Conservation (phyloP, 1,140 invertebrate genomes). For the Cydia fagiglandana region DNA sequence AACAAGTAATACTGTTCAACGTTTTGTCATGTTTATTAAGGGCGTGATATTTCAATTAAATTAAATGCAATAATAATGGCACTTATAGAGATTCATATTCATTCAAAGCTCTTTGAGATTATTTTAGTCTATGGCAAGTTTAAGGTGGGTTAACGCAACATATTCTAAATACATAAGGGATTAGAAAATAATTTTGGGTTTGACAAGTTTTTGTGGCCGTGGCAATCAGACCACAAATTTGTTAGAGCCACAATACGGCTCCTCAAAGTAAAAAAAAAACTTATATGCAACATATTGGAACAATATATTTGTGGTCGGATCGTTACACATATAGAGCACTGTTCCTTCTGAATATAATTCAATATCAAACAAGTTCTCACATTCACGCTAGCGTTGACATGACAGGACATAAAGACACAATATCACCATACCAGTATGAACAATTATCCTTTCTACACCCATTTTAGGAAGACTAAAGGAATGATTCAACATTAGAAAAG, state of each 20-base stretch:
- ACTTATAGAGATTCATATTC: conserved; percentile 8
- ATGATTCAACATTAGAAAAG: neutral
- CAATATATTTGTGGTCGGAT: neutral
- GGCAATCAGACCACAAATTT: neutral
- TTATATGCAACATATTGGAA: neutral
- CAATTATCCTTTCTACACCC: neutral
- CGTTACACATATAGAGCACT: neutral
- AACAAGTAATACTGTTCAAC: neutral
- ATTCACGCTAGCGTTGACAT: neutral
- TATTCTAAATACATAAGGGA: neutral
- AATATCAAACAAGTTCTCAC: neutral
- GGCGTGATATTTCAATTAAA: neutral
- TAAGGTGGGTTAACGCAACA: neutral
- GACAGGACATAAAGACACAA: neutral
- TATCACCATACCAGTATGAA: neutral
- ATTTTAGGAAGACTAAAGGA: conserved; percentile 10
- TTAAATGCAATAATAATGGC: conserved; percentile 14
- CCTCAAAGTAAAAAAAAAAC: too few relatives aligned
- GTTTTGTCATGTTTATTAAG: conserved; percentile 2
- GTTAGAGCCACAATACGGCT: too few relatives aligned
- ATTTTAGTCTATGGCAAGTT: neutral
- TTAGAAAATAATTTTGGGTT: neutral
- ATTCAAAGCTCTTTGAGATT: neutral
- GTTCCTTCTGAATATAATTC: neutral
- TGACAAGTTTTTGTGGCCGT: neutral